These are phyloP conservation scores for Tetrax tetrax DNA, from an alignment of 2,113 vertebrate genomes.

Conservation along the genomic window DNA sequence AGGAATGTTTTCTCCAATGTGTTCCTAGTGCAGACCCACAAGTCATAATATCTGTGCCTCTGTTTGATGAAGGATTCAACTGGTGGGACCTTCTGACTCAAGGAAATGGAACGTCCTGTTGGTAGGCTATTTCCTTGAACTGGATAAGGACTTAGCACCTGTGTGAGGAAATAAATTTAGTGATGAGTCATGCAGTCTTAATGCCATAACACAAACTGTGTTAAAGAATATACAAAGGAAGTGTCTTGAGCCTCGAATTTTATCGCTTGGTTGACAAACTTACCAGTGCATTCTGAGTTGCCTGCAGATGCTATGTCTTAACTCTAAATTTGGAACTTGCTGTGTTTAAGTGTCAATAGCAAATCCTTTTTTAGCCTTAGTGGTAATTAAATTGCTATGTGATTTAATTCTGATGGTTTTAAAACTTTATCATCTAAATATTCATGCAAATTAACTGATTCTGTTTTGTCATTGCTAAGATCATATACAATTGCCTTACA, in stretches of 20 bases:
- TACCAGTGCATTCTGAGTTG: background rate
- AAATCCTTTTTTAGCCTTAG: background rate
- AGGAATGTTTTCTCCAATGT: background rate
- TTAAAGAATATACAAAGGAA: background rate
- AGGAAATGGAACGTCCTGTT: rapidly evolving
- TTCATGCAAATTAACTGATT: background rate
- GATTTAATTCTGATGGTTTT: background rate
- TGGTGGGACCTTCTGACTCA: background rate
- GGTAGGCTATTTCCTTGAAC: background rate
- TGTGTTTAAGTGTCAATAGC: background rate
- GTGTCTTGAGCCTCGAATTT: background rate
- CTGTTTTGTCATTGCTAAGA: background rate
- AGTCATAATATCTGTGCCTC: background rate
- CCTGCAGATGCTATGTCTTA: background rate
- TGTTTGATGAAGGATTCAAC: background rate
- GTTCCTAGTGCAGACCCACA: background rate
- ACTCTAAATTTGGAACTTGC: background rate
- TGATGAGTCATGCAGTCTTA: background rate
- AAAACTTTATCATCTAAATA: background rate
- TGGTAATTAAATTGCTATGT: background rate
- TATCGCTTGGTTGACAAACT: background rate
- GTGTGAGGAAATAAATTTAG: background rate
- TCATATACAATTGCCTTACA: background rate
- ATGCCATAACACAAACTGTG: background rate
- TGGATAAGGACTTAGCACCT: background rate